Evolutionary conservation across 2,888 invertebrate genomes (phyloP), one percentile per base, ranked within the genome.

Genomic region (Kuschelorhynchus macadamiae): DNA sequence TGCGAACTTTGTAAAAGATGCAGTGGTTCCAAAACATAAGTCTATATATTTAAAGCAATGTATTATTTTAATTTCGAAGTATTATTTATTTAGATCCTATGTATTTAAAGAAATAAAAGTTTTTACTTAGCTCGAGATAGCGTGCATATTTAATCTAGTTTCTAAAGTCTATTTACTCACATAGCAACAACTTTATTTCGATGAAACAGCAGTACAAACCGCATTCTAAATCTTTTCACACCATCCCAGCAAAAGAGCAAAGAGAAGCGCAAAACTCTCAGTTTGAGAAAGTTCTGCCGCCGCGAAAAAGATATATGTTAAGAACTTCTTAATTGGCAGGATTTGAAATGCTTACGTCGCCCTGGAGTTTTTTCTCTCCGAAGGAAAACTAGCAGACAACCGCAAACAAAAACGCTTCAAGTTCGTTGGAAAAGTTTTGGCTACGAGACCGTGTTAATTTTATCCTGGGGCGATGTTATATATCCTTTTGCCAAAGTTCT

Each of bases 291-390:
- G 17, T 44, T 57, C 44, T 17, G 25, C 20, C n/a, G 32, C 20
- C 33, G 46, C 33, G 32, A 46, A 46, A 46, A 33, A 46, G 49
- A 49, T 49, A 30, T 57, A 64, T 57, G 47, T 57, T 56, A 57
- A 64, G 33, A 73, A 73, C 68, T 72, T 71, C 67, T 71, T 72
- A 75, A 75, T 75, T 75, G 73, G 67, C 66, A 62, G 67, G 71
- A 71, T 72, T 70, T 65, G 41, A 66, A 57, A 64, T 71, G 71
- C 73, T 74, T 72, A 73, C 70, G 71, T 73, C 64, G 65, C 62
- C 56, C 33, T 42, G 53, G 68, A 71, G 57, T 71, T 72, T 74
- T 69, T 72, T 17, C 21, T 69, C 61, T 5, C 33, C n/a, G 16
- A 12, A 49, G 39, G 32, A 64, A 49, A 64, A 56, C 36, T 49